Evolutionary conservation across 1,140 invertebrate species (phyloP).

Genomic region (Bombus huntii): DNA sequence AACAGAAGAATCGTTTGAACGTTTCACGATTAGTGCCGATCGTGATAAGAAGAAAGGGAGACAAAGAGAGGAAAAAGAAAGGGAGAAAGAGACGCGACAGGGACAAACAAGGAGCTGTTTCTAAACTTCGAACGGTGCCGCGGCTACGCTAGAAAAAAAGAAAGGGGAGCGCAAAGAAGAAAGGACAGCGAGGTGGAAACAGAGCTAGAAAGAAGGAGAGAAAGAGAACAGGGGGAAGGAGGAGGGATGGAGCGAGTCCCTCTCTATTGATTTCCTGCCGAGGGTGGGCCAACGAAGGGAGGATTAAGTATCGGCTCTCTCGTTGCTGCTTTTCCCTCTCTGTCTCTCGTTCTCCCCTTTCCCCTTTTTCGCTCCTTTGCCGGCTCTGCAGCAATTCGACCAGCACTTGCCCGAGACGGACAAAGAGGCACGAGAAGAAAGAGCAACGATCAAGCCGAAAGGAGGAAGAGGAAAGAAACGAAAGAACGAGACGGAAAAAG

Average conservation of each 20-base stretch:
- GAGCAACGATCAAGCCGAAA: background rate
- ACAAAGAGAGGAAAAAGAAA: background rate
- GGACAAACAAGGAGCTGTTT: conserved; percentile 34
- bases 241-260: conserved; percentile 61
- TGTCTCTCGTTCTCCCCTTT: background rate
- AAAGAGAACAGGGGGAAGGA: conserved; percentile 11
- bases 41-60: background rate
- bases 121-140: conserved; percentile 21
- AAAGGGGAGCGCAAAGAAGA: conserved; percentile 26
- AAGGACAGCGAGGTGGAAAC: conserved; percentile 33
- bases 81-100: background rate
- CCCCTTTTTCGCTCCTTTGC: conserved; percentile 35
- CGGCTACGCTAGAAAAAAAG: conserved; percentile 4
- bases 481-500: conserved; percentile 10
- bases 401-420: conserved; percentile 37
- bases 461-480: background rate
- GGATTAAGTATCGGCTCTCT: conserved; percentile 73
- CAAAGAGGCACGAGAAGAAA: background rate
- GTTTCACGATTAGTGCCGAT: background rate
- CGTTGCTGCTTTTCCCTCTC: conserved; percentile 25
- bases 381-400: conserved; percentile 49
- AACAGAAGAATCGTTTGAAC: background rate
- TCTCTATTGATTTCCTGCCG: conserved; percentile 79
- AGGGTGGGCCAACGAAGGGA: conserved; percentile 72
- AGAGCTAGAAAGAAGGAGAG: conserved; percentile 34